Evolutionary conservation across 2,113 vertebrate species (phyloP), one percentile per base, ranked within the genome.

Genomic region (Megaptera novaeangliae): DNA sequence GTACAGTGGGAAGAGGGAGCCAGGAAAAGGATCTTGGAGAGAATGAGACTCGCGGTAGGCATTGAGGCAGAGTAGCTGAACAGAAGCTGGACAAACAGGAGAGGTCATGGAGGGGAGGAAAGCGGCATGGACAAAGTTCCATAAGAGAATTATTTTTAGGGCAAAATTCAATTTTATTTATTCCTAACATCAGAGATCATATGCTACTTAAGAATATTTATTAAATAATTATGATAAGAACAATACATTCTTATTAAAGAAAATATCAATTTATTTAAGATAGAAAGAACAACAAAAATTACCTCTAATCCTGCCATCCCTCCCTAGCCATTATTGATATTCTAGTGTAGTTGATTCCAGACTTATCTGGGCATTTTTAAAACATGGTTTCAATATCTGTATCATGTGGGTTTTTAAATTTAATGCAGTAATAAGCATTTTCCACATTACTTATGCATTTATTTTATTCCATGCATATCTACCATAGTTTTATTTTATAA

Each of bases 221-320:
- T 64, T 87, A 91, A 88, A 80, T 34, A 85, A 49, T 75, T 64
- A 69, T 74, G 23, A n/a, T 68, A 63, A 90, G 49, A 72, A 25
- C 36, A 72, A 41, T 7, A 31, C 6, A 61, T 95, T 82, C n/a
- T 86, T 86, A 86, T 44, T 88, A 85, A 75, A 84, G 49, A 71
- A 97, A 88, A 84, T 52, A 36, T 66, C 34, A 95, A 52, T 41
- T 36, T 6, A 74, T 69, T 85, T 72, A 92, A 95, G 44, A 92
- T 34, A 36, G 11, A 57, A 72, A 93, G 34, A 46, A 52, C 27
- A 64, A 29, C 11, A 57, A 71, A 87, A 87, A 91, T 64, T 36
- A 74, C 3, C 17, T 78, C 20, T 55, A 55, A 75, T 46, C 29
- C 87, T 5, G 46, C 6, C 6, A 61, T 86, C n/a, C 1, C 21